Evolutionary conservation across 2,797 vertebrate genomes (phyloP).

Genomic region (Pelochelys cantorii): DNA sequence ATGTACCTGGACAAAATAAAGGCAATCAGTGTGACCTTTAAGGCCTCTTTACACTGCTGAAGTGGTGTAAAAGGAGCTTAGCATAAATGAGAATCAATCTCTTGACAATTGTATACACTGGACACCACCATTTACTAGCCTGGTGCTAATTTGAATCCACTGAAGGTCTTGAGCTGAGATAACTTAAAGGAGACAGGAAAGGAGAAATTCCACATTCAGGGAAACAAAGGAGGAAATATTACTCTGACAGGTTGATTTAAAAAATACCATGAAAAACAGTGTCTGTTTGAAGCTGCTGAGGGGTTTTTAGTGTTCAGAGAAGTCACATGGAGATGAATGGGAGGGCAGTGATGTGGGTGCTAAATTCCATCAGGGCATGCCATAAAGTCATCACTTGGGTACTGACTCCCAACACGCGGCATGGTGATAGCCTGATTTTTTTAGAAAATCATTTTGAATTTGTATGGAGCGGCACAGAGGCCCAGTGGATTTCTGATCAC

Average conservation of each 20-base stretch:
- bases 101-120: conserved; percentile 31
- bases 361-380: neutral
- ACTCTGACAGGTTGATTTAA: fast-evolving
- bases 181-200: neutral
- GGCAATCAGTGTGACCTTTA: conserved; percentile 63
- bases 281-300: neutral
- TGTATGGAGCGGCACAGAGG: conserved; percentile 25
- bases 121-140: neutral
- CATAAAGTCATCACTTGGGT: neutral
- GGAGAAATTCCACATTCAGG: neutral
- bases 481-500: conserved; percentile 63
- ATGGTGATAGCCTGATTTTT: neutral
- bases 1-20: neutral
- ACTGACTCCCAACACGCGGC: neutral
- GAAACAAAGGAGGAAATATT: neutral
- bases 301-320: neutral
- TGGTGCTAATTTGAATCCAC: neutral
- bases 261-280: neutral
- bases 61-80: conserved; percentile 46
- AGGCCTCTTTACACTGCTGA: conserved; percentile 40
- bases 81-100: conserved; percentile 49
- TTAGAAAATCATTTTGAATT: conserved; percentile 39
- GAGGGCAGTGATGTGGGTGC: neutral
- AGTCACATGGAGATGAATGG: neutral
- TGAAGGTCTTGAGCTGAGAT: neutral